Conservation (phyloP, 1,140 invertebrate genomes). For the Medauroidea extradentata region DNA sequence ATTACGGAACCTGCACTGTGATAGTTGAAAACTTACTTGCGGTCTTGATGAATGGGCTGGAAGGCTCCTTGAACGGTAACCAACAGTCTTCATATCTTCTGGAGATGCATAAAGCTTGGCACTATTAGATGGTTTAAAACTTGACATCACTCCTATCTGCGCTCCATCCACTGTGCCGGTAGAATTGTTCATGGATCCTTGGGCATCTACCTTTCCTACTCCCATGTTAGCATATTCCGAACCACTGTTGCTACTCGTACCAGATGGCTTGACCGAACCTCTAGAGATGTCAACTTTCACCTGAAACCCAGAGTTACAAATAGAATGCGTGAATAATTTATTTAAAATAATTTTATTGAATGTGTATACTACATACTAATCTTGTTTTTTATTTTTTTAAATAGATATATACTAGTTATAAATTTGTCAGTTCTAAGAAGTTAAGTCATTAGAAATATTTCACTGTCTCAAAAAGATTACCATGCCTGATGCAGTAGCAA, state of each 20-base stretch:
- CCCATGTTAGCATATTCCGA: conserved; percentile 37
- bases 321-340: too few relatives aligned
- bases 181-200: not conserved
- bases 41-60: conserved; percentile 48
- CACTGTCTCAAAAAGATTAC: too few relatives aligned
- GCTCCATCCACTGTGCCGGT: conserved; percentile 23
- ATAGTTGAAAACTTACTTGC: conserved; percentile 20
- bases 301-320: conserved; percentile 9
- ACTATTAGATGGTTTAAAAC: conserved; percentile 75
- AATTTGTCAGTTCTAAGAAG: too few relatives aligned
- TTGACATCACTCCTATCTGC: conserved; percentile 61
- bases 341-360: too few relatives aligned
- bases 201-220: not conserved
- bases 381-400: too few relatives aligned
- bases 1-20: not conserved
- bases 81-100: conserved; percentile 74
- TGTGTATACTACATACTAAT: too few relatives aligned
- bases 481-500: too few relatives aligned
- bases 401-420: too few relatives aligned
- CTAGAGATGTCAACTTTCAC: conserved; percentile 12
- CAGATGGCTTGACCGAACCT: not conserved
- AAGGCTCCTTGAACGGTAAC: conserved; percentile 63
- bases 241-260: conserved; percentile 18
- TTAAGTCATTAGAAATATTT: too few relatives aligned
- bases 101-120: conserved; percentile 87